Evolutionary conservation across 2,888 invertebrate species (phyloP).

Genomic region (Pseudoips prasinana): DNA sequence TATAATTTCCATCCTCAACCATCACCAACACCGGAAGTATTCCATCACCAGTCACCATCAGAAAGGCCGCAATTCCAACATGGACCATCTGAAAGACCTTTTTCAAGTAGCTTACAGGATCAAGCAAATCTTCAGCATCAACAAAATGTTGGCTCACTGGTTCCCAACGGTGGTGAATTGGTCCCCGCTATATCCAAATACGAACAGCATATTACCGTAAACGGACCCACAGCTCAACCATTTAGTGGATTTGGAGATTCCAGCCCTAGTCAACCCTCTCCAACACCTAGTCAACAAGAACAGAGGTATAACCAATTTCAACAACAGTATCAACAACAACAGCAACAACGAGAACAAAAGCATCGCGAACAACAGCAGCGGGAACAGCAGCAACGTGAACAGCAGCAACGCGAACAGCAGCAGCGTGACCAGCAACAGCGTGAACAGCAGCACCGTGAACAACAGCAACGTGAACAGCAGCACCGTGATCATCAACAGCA

Average conservation of each 20-base stretch:
- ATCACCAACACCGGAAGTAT: slow-evolving; percentile 52
- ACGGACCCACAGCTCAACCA: slow-evolving; percentile 54
- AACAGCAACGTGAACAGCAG: slow-evolving; percentile 45
- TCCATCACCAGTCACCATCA: slow-evolving; percentile 58
- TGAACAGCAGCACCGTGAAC: slow-evolving; percentile 40
- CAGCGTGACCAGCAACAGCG: slow-evolving; percentile 36
- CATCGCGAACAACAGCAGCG: slow-evolving; percentile 31
- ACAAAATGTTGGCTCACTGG: slow-evolving; percentile 71
- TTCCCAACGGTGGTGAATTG: slow-evolving; percentile 87
- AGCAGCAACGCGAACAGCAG: slow-evolving; percentile 31
- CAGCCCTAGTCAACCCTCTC: slow-evolving; percentile 33
- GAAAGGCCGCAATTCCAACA: slow-evolving; percentile 56
- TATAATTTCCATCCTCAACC: slow-evolving; percentile 68
- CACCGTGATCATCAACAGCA: slow-evolving; percentile 46
- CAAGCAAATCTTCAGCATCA: slow-evolving; percentile 58
- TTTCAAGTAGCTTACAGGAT: slow-evolving; percentile 47
- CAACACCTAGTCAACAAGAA: slow-evolving; percentile 34
- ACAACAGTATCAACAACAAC: slow-evolving; percentile 30
- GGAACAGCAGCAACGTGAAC: slow-evolving; percentile 26
- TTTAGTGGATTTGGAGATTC: slow-evolving; percentile 51
- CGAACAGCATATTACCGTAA: slow-evolving; percentile 89
- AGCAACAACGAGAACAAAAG: slow-evolving; percentile 28
- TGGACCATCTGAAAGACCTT: slow-evolving; percentile 57
- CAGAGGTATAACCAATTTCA: slow-evolving; percentile 27
- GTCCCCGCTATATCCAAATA: slow-evolving; percentile 89